Conservation (phyloP, 23 tunicate species). For the Styela clava region DNA sequence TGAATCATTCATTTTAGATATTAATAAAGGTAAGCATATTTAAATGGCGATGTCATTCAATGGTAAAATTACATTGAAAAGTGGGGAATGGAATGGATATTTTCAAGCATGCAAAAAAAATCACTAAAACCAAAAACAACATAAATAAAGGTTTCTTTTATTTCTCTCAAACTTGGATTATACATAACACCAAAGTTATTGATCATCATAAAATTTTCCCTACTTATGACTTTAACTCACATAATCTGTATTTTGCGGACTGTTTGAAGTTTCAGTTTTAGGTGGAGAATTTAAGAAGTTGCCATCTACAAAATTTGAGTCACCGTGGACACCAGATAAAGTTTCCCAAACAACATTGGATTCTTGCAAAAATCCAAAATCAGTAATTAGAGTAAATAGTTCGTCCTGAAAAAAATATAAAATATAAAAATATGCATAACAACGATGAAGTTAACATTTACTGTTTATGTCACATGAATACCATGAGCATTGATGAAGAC, state of each 20-base stretch:
- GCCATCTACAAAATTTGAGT: constrained; percentile 64
- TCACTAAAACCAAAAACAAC: too few relatives aligned
- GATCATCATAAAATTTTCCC: neutral
- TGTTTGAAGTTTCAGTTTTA: constrained; percentile 10
- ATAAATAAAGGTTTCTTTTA: too few relatives aligned
- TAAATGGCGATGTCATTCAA: too few relatives aligned
- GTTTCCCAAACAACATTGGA: constrained; percentile 81
- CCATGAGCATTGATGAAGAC: neutral
- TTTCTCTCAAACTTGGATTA: neutral
- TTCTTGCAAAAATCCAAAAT: constrained; percentile 60
- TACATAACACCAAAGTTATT: neutral
- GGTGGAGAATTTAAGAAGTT: constrained; percentile 39
- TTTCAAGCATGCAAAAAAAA: neutral
- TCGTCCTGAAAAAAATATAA: constrained; percentile 19
- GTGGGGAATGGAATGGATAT: neutral
- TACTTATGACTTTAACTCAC: neutral
- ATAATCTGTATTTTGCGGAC: neutral
- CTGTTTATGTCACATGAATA: neutral
- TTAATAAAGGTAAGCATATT: too few relatives aligned
- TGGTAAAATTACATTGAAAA: neutral
- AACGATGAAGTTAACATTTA: neutral
- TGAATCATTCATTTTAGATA: too few relatives aligned
- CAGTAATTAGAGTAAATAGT: constrained; percentile 43
- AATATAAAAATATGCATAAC: neutral
- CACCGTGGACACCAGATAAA: constrained; percentile 62